Percentiles rank a stretch among this genome's conserved stretches.
Evolutionary conservation across 2,113 vertebrate species (phyloP).

Genomic region (Donacobius atricapilla): DNA sequence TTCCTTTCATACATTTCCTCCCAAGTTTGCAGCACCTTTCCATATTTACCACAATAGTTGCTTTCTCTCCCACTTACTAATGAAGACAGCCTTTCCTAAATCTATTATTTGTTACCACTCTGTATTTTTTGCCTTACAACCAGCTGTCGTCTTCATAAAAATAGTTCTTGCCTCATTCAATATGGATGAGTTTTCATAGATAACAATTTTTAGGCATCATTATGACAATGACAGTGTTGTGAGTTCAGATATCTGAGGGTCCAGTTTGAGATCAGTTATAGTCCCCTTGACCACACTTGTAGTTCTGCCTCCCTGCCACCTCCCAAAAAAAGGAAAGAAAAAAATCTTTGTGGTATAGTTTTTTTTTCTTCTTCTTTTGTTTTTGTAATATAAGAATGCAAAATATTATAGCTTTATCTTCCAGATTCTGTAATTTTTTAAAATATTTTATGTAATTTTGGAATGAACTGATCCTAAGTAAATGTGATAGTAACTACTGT

Average conservation of each 20-base stretch:
- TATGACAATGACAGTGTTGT: not conserved
- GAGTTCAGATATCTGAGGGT: not conserved
- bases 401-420: not conserved
- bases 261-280: not conserved
- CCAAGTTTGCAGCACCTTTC: not conserved
- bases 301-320: not conserved
- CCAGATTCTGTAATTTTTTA: not conserved
- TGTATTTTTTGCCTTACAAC: not conserved
- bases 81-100: not conserved
- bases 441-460: not conserved
- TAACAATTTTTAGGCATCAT: not conserved
- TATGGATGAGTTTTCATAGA: not conserved
- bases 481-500: not conserved
- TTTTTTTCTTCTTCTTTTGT: fast-evolving
- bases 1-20: not conserved
- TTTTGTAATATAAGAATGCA: not conserved
- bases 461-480: not conserved
- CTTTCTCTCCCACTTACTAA: not conserved
- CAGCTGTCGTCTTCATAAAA: not conserved
- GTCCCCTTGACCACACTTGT: not conserved
- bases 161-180: not conserved
- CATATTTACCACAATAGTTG: not conserved
- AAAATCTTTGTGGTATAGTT: not conserved
- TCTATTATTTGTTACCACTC: not conserved
- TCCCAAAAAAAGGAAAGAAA: not conserved